Evolutionary conservation across 2,888 invertebrate genomes (phyloP).

Genomic region (Rambutsinella grinnellia): DNA sequence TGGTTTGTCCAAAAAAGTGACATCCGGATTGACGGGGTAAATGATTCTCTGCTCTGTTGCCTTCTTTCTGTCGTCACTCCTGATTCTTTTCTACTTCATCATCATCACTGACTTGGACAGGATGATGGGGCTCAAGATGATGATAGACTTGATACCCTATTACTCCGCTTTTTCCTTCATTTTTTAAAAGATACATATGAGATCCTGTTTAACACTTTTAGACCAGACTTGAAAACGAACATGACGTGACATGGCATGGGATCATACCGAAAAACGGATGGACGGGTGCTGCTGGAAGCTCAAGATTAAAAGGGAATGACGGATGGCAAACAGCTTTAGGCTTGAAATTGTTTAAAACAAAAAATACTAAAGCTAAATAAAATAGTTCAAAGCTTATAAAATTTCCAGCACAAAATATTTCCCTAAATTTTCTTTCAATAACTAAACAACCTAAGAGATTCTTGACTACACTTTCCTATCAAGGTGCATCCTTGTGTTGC

Average conservation of each 20-base stretch:
- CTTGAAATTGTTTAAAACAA: too few species aligned
- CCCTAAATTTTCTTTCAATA: background rate
- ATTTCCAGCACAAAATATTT: too few species aligned
- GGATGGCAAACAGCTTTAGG: background rate
- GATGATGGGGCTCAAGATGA: too few species aligned
- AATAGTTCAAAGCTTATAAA: too few species aligned
- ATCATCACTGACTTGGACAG: slow-evolving; percentile 20
- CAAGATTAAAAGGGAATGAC: slow-evolving; percentile 1
- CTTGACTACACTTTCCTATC: background rate
- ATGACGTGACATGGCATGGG: slow-evolving; percentile 21
- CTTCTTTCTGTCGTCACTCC: slow-evolving; percentile 41
- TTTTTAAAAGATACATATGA: slow-evolving; percentile 16
- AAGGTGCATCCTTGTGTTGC: background rate
- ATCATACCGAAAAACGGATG: background rate
- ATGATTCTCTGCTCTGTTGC: slow-evolving; percentile 35
- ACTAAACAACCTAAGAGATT: background rate
- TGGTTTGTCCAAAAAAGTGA: slow-evolving; percentile 36
- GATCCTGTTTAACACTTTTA: slow-evolving; percentile 38
- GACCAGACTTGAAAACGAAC: slow-evolving; percentile 20
- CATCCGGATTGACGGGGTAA: slow-evolving; percentile 52
- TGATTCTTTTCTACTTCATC: slow-evolving; percentile 41
- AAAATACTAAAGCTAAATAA: too few species aligned
- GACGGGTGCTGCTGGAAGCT: background rate
- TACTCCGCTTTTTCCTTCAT: slow-evolving; percentile 2
- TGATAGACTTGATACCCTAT: too few species aligned